Evolutionary conservation across 92 coral and sea anemone species (phyloP), one percentile per base, ranked within the genome.

Genomic region (Virgularia gustaviana): DNA sequence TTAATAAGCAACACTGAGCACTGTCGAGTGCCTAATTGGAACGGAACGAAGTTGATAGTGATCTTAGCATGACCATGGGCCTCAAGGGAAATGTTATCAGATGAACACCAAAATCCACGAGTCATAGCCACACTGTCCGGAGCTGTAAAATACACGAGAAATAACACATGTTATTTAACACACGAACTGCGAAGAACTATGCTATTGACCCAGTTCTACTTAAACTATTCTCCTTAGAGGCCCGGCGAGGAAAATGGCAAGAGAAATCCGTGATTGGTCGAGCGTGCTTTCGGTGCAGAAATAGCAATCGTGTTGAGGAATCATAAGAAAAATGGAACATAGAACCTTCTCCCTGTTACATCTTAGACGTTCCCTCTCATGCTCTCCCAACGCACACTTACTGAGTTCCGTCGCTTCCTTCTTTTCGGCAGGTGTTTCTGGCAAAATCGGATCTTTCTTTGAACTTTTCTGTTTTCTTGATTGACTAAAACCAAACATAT

Each of bases 1-100:
- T 89, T 94, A 31, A 94, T 94, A 54, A 94, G 87, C 68, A 94
- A 89, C 41, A 92, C 80, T 1, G 98, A 92, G 77, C 98, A 92
- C 68, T 92, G 98, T 35, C 98, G 87, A 80, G 82, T 85, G 19
- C 96, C 98, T 25, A 84, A 54, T 64, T 81, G 81, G 75, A 94
- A 94, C 37, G 99, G 99, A 4, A 94, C 84, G 73, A 94, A 94
- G 65, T 87, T 96, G 42, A 94, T 83, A 70, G 85, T 90, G 36
- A 89, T 83, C 71, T 77, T 61, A 10, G 81, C 79, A n/a, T 85
- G 78, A 73, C 85, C 83, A 68, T 89, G 89, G 12, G 88, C 81
- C 6, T 83, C 85, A 1, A 94, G 85, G 59, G 87, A 83, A 41
- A 87, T 78, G 29, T 83, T 81, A 36, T 85, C 82, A 37, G 70